Evolutionary conservation across 2,797 vertebrate genomes (phyloP), one percentile per base, ranked within the genome.

Genomic region (Ctenochaetus hawaiiensis): DNA sequence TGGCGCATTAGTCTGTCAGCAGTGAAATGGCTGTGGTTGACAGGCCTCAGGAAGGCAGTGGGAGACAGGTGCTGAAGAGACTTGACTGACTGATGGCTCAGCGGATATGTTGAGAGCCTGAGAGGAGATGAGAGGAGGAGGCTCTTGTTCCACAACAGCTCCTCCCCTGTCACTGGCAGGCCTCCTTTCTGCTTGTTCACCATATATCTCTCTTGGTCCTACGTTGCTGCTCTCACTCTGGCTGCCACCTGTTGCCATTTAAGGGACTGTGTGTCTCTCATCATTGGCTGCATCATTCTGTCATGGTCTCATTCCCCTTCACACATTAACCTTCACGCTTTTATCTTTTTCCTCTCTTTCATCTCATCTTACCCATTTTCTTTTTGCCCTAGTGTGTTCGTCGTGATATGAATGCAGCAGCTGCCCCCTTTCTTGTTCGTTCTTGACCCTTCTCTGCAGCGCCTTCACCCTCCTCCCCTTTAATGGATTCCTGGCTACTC

Each of bases 1-100:
- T 49, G 75, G 34, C 18, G 6, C 88, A 91, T 95, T 91, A 92
- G 78, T 83, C 92, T 92, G 88, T 94, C 93, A 88, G 81, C 91
- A 6, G 76, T 63, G 69, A 82, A 87, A 90, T 88, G 80, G 80
- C 66, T 18, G 52, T 8, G 76, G 83, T 8, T 87, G 92, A 92
- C 85, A 82, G 87, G 83, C 81, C 84, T 87, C 91, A 92, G 91
- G 92, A 95, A 92, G 89, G 91, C 87, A 53, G 82, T 59, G 12
- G 84, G 71, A 70, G 90, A 91, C 90, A 92, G 90, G 91, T 92
- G 92, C 81, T 76, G 83, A 87, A 81, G 89, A 84, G 82, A 68
- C 69, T 82, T 39, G 81, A 20, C 85, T 92, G 91, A 90, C 86
- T 89, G 91, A 93, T 87, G 86, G 86, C 89, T 87, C 85, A 77